These are phyloP conservation scores for Calephelis perditalis DNA, from an alignment of 2,888 invertebrate genomes.

Conservation along the genomic window DNA sequence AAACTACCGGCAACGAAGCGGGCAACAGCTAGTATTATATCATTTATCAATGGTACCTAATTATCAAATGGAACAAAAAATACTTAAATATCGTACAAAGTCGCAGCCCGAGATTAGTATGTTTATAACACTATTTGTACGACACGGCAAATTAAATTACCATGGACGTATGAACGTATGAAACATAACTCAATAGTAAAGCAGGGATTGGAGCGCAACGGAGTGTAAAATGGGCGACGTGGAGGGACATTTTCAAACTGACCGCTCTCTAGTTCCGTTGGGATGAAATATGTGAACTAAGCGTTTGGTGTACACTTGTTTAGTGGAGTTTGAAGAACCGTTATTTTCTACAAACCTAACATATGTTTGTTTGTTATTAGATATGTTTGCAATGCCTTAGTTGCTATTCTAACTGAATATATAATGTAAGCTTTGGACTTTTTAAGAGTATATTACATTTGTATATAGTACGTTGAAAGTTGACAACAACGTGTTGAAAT, in stretches of 20 bases:
- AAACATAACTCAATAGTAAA: constrained; percentile 66
- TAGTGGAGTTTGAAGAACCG: not conserved
- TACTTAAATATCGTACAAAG: not conserved
- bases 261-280: constrained; percentile 47
- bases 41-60: too few species aligned
- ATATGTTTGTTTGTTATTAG: not conserved
- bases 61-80: too few species aligned
- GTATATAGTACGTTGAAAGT: too few species aligned
- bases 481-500: too few species aligned
- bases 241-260: constrained; percentile 65
- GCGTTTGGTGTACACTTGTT: constrained; percentile 38
- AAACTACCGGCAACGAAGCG: too few species aligned
- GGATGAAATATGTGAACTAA: constrained; percentile 53
- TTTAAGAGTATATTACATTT: too few species aligned
- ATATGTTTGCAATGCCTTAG: too few species aligned
- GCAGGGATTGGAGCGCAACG: constrained; percentile 57
- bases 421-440: too few species aligned
- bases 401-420: too few species aligned
- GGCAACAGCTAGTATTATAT: too few species aligned
- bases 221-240: constrained; percentile 68
- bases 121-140: constrained; percentile 14
- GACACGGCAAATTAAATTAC: constrained; percentile 31
- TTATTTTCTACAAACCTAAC: not conserved
- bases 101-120: not conserved
- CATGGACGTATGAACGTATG: constrained; percentile 46